Evolutionary conservation across 2,113 vertebrate species (phyloP), one percentile per base, ranked within the genome.

Genomic region (Aptenodytes forsteri): DNA sequence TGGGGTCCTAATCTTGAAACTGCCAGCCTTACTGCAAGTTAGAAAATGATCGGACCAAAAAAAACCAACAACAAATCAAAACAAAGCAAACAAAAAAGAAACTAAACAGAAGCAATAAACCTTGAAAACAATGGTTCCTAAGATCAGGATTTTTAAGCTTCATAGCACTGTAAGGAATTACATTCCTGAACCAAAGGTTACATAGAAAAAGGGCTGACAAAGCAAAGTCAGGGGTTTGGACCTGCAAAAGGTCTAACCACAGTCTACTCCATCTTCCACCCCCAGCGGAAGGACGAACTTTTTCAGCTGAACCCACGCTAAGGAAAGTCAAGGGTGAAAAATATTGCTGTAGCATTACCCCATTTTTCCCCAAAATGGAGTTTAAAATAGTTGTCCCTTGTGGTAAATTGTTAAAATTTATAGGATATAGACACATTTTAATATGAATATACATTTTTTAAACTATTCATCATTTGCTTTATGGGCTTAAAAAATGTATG

Each of bases 11-110:
- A 58, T 50, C 13, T 62, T 49, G 59, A 62, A 91, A 73, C 3
- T 47, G 8, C 3, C 23, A 40, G 11, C 20, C 7, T 71, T 64
- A 38, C 2, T 75, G 47, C 18, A 85, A 44, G 27, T 44, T 58
- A 56, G 38, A 76, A 55, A 49, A 89, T 47, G 0, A 75, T 3
- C 52, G 1, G n/a, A 78, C 0, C 2, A 0, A 1, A 8, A 20
- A 42, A 42, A 26, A 76, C 38, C 2, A 54, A 7, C 1, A 2
- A 8, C 42, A 42, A 55, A 73, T 2, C 3, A 19, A 86, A 64
- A 1, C 5, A n/a, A 73, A n/a, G 0, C 4, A 56, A 40, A 29
- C 1, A 29, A 76, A 30, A 34, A 58, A 11, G 42, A 58, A 58
- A 3, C 3, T 9, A 34, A 83, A 36, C 2, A 59, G 22, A 66